phyloP scores from a whole-genome alignment of 2,888 invertebrate species.

The Blera fallax region DNA sequence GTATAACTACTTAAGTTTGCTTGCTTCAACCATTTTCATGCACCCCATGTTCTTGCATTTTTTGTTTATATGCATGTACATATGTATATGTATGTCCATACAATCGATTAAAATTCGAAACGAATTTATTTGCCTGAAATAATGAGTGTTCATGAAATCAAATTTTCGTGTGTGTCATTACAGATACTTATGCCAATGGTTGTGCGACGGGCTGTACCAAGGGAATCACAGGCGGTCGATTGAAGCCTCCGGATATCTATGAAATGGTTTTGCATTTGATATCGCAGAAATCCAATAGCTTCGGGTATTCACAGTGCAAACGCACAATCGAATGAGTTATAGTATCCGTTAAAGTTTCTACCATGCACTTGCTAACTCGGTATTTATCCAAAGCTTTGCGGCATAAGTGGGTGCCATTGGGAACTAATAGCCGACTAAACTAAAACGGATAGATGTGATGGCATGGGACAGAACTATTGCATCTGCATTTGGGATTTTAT shows the following conservation, averaged over 20 bases:
- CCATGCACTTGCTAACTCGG: background rate
- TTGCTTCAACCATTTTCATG: no score
- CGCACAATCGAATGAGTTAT: slow-evolving; percentile 3
- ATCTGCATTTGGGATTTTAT: slow-evolving; percentile 8
- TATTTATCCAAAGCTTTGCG: slow-evolving; percentile 27
- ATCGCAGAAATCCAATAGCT: background rate
- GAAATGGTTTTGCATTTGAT: background rate
- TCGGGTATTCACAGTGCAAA: background rate
- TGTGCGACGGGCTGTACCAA: background rate
- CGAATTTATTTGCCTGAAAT: background rate
- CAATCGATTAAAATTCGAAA: background rate
- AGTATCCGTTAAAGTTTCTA: background rate
- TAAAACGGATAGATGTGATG: background rate
- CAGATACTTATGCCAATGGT: background rate
- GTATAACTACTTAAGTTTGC: no score
- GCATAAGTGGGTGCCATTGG: slow-evolving; percentile 34
- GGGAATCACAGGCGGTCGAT: background rate
- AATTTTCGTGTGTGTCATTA: background rate
- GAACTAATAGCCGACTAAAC: slow-evolving; percentile 38
- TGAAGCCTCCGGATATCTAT: background rate
- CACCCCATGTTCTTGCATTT: no score
- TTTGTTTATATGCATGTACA: no score
- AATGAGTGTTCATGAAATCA: background rate
- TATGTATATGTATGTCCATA: no score
- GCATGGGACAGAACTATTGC: background rate